A percentile compares a stretch with the other conserved stretches of the same genome.
These are phyloP conservation scores for Melieria omissa DNA, from an alignment of 2,888 invertebrate species.

Conservation along the genomic window DNA sequence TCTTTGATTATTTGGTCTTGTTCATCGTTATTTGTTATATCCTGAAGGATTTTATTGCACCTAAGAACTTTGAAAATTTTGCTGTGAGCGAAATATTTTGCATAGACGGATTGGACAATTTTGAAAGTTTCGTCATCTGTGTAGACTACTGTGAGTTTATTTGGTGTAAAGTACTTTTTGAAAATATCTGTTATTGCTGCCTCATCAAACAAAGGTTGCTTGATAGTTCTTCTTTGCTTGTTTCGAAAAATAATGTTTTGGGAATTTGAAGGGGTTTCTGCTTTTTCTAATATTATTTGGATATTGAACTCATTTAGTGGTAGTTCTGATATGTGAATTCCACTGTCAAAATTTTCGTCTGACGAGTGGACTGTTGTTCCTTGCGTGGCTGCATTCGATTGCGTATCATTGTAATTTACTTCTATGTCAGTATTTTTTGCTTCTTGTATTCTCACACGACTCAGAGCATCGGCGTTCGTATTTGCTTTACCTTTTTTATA, in stretches of 20 bases:
- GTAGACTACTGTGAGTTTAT: not conserved
- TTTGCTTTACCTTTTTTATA: slow-evolving; percentile 9
- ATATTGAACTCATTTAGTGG: not conserved
- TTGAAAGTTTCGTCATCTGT: slow-evolving; percentile 1
- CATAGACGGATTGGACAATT: not conserved
- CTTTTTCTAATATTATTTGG: slow-evolving; percentile 5
- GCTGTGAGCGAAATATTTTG: too few relatives aligned
- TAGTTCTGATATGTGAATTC: not conserved
- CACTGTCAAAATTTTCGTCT: not conserved
- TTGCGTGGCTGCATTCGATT: not conserved
- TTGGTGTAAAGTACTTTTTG: not conserved
- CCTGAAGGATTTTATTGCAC: not conserved
- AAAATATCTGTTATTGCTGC: not conserved
- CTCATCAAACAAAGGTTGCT: not conserved
- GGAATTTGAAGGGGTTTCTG: not conserved
- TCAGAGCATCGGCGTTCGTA: slow-evolving; percentile 7
- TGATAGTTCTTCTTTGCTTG: not conserved
- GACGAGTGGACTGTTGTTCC: not conserved
- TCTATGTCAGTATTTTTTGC: not conserved
- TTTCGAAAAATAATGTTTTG: not conserved
- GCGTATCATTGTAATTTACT: not conserved
- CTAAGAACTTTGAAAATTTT: not conserved
- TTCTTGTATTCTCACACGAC: not conserved
- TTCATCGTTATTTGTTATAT: slow-evolving; percentile 26
- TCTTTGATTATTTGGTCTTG: slow-evolving; percentile 40